A percentile compares a stretch with the other conserved stretches of the same genome.
Evolutionary conservation across 64 coral and sea anemone genomes (phyloP).

Genomic region (Porites lutea): DNA sequence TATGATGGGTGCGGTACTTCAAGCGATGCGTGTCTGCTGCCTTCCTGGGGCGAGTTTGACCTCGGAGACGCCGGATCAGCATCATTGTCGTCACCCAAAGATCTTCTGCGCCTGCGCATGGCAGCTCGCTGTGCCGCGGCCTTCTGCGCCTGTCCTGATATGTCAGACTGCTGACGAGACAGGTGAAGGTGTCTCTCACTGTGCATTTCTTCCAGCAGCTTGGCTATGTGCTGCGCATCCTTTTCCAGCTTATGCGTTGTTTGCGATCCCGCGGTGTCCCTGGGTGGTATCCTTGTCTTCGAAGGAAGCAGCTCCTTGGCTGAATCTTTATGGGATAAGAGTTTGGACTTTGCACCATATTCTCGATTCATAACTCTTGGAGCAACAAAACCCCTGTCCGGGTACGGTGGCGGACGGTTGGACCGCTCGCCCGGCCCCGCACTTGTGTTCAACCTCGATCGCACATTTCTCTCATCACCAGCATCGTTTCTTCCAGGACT

Average conservation of each 20-base stretch:
- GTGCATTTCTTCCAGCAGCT: conserved; percentile 96
- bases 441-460: neutral
- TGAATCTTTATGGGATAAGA: conserved; percentile 32
- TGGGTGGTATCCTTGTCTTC: conserved; percentile 32
- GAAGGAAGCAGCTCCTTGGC: conserved; percentile 73
- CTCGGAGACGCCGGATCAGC: neutral
- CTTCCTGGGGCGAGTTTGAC: neutral
- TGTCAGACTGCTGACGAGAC: conserved; percentile 96
- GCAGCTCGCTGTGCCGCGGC: conserved; percentile 83
- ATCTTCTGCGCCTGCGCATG: conserved; percentile 66
- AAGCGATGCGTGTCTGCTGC: neutral
- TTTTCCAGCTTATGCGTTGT: conserved; percentile 76
- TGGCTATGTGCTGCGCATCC: conserved; percentile 91
- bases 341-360: conserved; percentile 31
- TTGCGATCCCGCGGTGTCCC: conserved; percentile 51
- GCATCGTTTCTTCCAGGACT: neutral
- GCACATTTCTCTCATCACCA: conserved; percentile 27
- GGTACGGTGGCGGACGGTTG: neutral
- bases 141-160: conserved; percentile 94
- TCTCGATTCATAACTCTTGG: conserved; percentile 63
- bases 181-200: conserved; percentile 89
- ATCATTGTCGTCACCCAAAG: conserved; percentile 83
- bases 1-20: neutral
- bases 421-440: neutral
- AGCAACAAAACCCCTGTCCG: neutral